Base-by-base conservation (phyloP, 2,888 invertebrate genomes). In the Acanthosoma haemorrhoidale region DNA sequence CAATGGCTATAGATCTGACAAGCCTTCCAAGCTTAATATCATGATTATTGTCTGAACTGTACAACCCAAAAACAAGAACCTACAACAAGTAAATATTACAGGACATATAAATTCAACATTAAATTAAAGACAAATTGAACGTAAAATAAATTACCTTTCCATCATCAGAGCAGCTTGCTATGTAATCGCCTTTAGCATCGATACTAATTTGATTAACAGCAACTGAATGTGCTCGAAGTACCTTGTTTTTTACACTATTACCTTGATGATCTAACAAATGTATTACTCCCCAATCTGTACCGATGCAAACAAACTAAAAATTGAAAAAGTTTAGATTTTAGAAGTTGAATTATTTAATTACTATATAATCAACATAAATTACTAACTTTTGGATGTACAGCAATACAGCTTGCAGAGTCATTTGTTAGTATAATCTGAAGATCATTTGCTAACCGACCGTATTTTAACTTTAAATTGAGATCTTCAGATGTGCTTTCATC, bases 131-230 rank as follows among this genome's bases (percentile, higher is more conserved):
- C 16, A 57, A 29, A 68, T 58, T 18, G 8, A n/a, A n/a, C n/a
- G n/a, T n/a, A n/a, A 18, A 75, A 75, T 15, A 29, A 36, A 29
- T 75, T 76, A 88, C 90, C 78, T 89, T 90, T 68, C 94, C 94
- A 80, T 94, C 94, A 79, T 94, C 93, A 0, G 94, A 93, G 79
- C 95, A 95, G 61, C 92, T 92, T 0, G 94, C 95, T 29, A 98
- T 88, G 79, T 90, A 92, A 79, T 96, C 96, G n/a, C 96, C 98
- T 77, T 90, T 91, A 25, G 85, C 82, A 79, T 99, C 98, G 73
- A 99, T 92, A 57, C 94, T 94, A 75, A 99, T 93, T 78, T 91
- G 92, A 81, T 97, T 96, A 0, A 99, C 94, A 9, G 95, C 91
- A 1, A 95, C 91, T 1, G 91, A 86, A 77, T 97, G 96, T 31